A percentile compares a stretch with the other conserved stretches of the same genome.
Conservation (phyloP, 2,113 vertebrate species). For the Tricholaema leucomelas region DNA sequence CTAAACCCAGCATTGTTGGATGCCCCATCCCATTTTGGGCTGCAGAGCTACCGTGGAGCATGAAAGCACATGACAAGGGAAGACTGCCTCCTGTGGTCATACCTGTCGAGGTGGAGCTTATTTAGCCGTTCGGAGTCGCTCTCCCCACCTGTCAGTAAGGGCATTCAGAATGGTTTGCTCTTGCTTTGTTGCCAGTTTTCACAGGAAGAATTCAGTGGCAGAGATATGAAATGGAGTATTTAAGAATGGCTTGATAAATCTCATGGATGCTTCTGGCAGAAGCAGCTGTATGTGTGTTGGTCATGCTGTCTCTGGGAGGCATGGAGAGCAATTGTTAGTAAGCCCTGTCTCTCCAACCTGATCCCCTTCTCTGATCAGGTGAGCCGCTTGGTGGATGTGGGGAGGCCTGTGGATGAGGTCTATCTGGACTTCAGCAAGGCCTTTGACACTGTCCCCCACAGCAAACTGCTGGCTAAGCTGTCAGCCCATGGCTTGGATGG, state of each 20-base stretch:
- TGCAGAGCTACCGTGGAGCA: background rate
- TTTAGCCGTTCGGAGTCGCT: background rate
- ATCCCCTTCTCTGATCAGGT: no score
- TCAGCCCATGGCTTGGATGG: no score
- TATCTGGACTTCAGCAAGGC: no score
- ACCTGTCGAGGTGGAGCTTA: background rate
- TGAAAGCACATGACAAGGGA: background rate
- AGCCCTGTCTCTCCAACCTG: background rate
- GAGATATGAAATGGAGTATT: background rate
- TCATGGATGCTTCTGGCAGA: background rate
- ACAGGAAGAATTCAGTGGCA: background rate
- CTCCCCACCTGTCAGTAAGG: background rate
- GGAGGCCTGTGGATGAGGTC: no score
- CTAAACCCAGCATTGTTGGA: accelerated
- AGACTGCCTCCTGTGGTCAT: background rate
- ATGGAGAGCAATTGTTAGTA: background rate
- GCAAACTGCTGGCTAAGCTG: no score
- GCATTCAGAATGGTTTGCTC: background rate
- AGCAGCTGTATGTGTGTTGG: background rate
- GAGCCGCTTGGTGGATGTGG: no score
- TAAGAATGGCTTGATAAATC: background rate
- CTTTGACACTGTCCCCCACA: no score
- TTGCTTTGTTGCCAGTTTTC: background rate
- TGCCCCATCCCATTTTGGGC: background rate
- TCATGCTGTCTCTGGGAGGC: background rate